phyloP scores from a whole-genome alignment of 1,140 invertebrate genomes.

The Bathynomus jamesi region DNA sequence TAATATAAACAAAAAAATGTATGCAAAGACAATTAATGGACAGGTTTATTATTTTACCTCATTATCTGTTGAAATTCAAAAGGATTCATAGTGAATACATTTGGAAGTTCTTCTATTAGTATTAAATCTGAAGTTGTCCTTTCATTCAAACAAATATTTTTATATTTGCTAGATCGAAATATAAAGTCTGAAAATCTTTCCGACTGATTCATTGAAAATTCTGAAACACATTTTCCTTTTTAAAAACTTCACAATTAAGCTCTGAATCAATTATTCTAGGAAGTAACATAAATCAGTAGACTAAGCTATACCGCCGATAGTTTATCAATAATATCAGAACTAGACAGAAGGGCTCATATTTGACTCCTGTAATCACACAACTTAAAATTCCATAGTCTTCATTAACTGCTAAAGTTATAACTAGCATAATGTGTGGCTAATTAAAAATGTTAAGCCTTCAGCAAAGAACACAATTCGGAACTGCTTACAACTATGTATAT shows the following conservation, averaged over 20 bases:
- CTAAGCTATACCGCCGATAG: not conserved
- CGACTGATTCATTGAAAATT: not conserved
- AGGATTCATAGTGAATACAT: not conserved
- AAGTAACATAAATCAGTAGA: not conserved
- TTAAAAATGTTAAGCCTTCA: not conserved
- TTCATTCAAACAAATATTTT: not conserved
- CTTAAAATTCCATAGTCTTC: too few species aligned
- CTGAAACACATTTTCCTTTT: not conserved
- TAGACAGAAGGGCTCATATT: too few species aligned
- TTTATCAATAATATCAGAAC: not conserved
- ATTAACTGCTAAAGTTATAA: not conserved
- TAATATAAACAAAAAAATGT: not conserved
- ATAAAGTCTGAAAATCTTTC: not conserved
- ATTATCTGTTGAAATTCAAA: not conserved
- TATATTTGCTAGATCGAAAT: not conserved
- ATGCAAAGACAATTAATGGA: not conserved
- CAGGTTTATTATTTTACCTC: not conserved
- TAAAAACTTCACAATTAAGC: not conserved
- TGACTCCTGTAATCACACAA: too few species aligned
- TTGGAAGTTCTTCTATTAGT: not conserved
- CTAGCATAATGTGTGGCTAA: not conserved
- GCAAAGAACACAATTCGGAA: too few species aligned
- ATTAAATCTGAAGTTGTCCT: not conserved
- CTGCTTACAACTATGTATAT: too few species aligned
- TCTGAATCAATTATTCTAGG: not conserved